Evolutionary conservation across 2,888 invertebrate genomes (phyloP).

Genomic region (Harpalus rufipes): DNA sequence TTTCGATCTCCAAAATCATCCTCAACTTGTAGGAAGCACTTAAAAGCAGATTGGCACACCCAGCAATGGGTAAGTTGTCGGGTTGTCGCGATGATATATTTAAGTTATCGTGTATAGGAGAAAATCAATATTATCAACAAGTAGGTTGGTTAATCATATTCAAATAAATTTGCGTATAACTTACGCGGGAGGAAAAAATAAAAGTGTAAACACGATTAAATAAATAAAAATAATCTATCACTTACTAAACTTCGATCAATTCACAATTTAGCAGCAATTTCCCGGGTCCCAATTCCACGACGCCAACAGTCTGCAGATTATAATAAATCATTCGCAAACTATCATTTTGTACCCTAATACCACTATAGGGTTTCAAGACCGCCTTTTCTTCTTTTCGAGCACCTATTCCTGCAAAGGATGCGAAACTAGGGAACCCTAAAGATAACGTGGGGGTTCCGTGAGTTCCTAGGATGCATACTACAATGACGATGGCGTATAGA

Average conservation of each 20-base stretch:
- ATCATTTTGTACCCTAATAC: slow-evolving; percentile 82
- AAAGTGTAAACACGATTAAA: too few species aligned
- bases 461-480: slow-evolving; percentile 72
- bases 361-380: slow-evolving; percentile 82
- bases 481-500: slow-evolving; percentile 71
- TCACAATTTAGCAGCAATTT: slow-evolving; percentile 88
- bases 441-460: slow-evolving; percentile 74
- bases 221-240: slow-evolving; percentile 71
- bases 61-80: too few species aligned
- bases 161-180: too few species aligned
- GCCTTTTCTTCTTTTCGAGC: slow-evolving; percentile 73
- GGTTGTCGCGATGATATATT: too few species aligned
- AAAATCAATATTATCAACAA: too few species aligned
- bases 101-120: too few species aligned
- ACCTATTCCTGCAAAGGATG: slow-evolving; percentile 70
- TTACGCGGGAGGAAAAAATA: too few species aligned
- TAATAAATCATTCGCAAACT: slow-evolving; percentile 87
- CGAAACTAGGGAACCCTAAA: slow-evolving; percentile 72
- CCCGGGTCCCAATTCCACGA: slow-evolving; percentile 87
- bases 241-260: slow-evolving; percentile 93
- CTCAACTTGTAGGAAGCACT: too few species aligned
- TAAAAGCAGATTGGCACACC: too few species aligned
- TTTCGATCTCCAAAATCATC: too few species aligned
- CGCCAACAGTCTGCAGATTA: slow-evolving; percentile 90
- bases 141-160: too few species aligned